Conservation (phyloP, 1,140 invertebrate species). For the Drosophila bipectinata region DNA sequence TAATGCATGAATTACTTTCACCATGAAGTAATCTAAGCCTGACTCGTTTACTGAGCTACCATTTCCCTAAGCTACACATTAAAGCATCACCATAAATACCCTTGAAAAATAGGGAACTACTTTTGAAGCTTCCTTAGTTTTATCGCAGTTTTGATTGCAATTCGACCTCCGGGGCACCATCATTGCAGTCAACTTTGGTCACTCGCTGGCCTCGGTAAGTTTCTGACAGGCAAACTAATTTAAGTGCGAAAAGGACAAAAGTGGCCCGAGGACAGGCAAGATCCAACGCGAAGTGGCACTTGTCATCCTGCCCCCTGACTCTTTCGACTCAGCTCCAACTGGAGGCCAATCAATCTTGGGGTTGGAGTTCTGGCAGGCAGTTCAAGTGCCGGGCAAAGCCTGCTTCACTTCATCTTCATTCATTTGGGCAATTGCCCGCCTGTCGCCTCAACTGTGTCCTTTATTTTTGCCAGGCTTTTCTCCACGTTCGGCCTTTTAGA, state of each 20-base stretch:
- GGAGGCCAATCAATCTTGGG: conserved; percentile 57
- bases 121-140: background rate
- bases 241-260: conserved; percentile 28
- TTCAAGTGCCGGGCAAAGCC: conserved; percentile 42
- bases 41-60: no score
- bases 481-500: conserved; percentile 18
- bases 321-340: conserved; percentile 17
- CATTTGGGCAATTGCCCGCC: conserved; percentile 65
- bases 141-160: conserved; percentile 43
- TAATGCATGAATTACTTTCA: background rate
- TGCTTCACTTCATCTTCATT: conserved; percentile 73
- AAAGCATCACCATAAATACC: background rate
- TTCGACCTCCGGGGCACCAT: conserved; percentile 4
- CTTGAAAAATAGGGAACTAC: background rate
- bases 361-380: conserved; percentile 39
- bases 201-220: conserved; percentile 33
- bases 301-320: conserved; percentile 6
- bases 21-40: no score
- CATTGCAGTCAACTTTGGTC: conserved; percentile 5
- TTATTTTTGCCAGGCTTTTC: conserved; percentile 1
- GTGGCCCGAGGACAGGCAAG: conserved; percentile 20
- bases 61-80: background rate
- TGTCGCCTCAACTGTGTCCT: conserved; percentile 15
- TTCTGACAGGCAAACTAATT: conserved; percentile 55
- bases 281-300: conserved; percentile 43